phyloP scores from a whole-genome alignment of 2,888 invertebrate species.

The Steinernema scapterisci region DNA sequence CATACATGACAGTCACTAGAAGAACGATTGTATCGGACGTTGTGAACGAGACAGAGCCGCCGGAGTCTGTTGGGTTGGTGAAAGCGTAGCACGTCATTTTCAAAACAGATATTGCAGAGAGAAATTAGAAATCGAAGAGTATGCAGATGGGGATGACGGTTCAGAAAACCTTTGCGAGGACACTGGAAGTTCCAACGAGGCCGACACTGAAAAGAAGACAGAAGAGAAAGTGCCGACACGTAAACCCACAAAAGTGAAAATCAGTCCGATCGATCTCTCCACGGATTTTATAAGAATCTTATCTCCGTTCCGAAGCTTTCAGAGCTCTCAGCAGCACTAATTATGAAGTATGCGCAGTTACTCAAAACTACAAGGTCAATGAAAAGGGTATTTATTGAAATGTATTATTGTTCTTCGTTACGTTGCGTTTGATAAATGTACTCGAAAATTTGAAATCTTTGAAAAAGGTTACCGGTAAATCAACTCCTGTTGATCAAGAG shows the following conservation, averaged over 20 bases:
- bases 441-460: not conserved
- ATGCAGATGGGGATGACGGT: not conserved
- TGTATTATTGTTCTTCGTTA: not conserved
- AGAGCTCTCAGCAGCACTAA: not conserved
- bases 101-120: too few species aligned
- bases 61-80: not conserved
- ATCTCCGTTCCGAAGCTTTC: not conserved
- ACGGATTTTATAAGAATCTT: not conserved
- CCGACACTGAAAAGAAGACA: not conserved
- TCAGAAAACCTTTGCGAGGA: not conserved
- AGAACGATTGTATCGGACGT: not conserved
- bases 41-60: not conserved
- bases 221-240: not conserved
- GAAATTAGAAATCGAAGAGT: too few species aligned
- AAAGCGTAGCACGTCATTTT: too few species aligned
- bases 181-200: not conserved
- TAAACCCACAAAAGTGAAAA: not conserved
- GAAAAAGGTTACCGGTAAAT: too few species aligned
- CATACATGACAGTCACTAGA: not conserved
- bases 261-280: not conserved
- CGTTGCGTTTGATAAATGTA: too few species aligned
- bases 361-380: not conserved
- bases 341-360: not conserved
- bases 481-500: too few species aligned
- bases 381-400: conserved; percentile 13